Base-by-base conservation (phyloP, 1,140 invertebrate genomes). In the Ptiloglossa arizonensis region DNA sequence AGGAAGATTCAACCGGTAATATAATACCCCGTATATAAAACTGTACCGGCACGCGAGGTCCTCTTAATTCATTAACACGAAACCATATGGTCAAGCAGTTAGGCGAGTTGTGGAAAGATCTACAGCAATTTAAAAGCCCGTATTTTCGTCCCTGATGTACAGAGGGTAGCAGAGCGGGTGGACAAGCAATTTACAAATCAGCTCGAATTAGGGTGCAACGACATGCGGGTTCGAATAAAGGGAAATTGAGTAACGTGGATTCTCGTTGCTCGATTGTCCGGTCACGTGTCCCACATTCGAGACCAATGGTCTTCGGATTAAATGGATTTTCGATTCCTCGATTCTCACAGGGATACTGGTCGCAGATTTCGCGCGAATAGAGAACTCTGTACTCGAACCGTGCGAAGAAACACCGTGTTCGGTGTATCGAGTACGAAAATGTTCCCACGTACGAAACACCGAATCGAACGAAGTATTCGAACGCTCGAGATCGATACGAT, bases 181-280 rank as follows among this genome's bases (percentile, higher is more conserved):
- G 63, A 48, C 24, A 57, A 74, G 59, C 79, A 84, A 81, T 83
- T 86, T 85, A 79, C 68, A 82, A 86, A 87, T 80, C 82, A 70
- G 73, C 70, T 62, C 50, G 38, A 81, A 57, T 4, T 56, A 41
- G 78, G 44, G 59, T 60, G 75, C 67, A 75, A 35, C 72, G 48
- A 85, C 60, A 89, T 89, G 85, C 88, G 88, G 88, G 88, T 56
- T 59, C 48, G 38, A 69, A 56, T 89, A 41, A 84, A 78, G 66
- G 80, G 68, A 83, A 88, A 88, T 81, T 71, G 81, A 82, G 69
- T 80, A 86, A 85, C 75, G 60, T 80, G 74, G 44, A 71, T 71
- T 41, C 41, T 17, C n/a, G n/a, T 35, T 15, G 2, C 1, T 32
- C n/a, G 22, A 63, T 72, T 27, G 29, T 50, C 22, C 22, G 19